A percentile compares a stretch with the other conserved stretches of the same genome.
These are phyloP conservation scores for Rhea pennata DNA, from an alignment of 2,113 vertebrate species.

Conservation along the genomic window DNA sequence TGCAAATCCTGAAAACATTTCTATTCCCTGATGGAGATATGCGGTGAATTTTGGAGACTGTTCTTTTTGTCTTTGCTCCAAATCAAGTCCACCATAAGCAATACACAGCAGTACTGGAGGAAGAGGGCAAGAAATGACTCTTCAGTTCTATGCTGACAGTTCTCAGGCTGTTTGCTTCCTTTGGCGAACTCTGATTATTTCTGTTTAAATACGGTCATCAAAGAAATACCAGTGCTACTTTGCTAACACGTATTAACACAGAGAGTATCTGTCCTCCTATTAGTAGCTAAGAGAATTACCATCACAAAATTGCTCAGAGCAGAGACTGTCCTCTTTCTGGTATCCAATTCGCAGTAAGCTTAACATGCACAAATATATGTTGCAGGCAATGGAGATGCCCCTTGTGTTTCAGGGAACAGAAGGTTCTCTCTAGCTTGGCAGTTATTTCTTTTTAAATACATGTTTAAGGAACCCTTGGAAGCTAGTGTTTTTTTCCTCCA, in stretches of 20 bases:
- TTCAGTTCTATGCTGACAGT: neutral
- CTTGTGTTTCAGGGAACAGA: neutral
- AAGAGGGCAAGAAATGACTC: neutral
- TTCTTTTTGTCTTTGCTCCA: neutral
- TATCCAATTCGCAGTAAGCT: neutral
- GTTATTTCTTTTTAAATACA: neutral
- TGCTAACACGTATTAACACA: neutral
- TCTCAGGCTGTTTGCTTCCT: neutral
- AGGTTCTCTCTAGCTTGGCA: neutral
- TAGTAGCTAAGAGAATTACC: slow-evolving; percentile 43
- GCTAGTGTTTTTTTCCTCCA: rapidly evolving
- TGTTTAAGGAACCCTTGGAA: neutral
- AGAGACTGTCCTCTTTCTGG: neutral
- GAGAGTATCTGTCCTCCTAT: neutral
- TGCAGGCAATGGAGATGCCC: neutral
- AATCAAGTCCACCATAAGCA: neutral
- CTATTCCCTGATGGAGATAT: neutral
- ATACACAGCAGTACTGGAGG: neutral
- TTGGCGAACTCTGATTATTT: slow-evolving; percentile 21
- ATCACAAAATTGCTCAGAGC: slow-evolving; percentile 34
- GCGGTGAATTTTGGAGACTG: neutral
- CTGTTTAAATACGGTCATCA: slow-evolving; percentile 7
- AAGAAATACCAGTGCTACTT: slow-evolving; percentile 26
- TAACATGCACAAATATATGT: neutral
- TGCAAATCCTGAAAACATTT: neutral